Evolutionary conservation across 2,113 vertebrate genomes (phyloP).

Genomic region (western clawed frog (Xenopus tropicalis)): DNA sequence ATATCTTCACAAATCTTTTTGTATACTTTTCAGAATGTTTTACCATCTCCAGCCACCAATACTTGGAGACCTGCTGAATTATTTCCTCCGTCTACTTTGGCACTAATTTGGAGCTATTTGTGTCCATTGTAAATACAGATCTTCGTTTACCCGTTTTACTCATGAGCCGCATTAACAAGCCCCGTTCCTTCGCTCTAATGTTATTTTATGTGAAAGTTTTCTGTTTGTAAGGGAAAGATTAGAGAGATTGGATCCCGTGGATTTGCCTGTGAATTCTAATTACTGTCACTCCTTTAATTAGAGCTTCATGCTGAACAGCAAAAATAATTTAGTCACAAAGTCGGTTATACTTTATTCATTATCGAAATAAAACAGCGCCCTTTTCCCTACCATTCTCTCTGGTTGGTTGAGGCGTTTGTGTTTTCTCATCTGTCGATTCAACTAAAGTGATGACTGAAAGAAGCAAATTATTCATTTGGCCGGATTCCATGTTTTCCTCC

Average conservation of each 20-base stretch:
- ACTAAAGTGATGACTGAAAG: constrained; percentile 34
- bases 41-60: too few relatives aligned
- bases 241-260: constrained; percentile 18
- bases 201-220: constrained; percentile 10
- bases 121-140: too few relatives aligned
- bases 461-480: constrained; percentile 30
- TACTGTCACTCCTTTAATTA: constrained; percentile 32
- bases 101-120: too few relatives aligned
- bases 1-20: too few relatives aligned
- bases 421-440: background rate
- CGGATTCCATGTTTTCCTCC: constrained; percentile 20
- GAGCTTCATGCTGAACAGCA: constrained; percentile 11
- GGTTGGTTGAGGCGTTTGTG: background rate
- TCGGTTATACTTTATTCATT: constrained; percentile 29
- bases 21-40: too few relatives aligned
- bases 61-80: too few relatives aligned
- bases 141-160: too few relatives aligned
- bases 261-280: constrained; percentile 37
- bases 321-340: constrained; percentile 24
- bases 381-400: background rate
- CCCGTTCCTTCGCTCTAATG: too few relatives aligned
- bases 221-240: constrained; percentile 9
- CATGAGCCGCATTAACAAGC: too few relatives aligned
- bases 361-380: constrained; percentile 8
- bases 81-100: too few relatives aligned